phyloP scores from a whole-genome alignment of 2,797 vertebrate genomes.

The Vireo griseus region DNA sequence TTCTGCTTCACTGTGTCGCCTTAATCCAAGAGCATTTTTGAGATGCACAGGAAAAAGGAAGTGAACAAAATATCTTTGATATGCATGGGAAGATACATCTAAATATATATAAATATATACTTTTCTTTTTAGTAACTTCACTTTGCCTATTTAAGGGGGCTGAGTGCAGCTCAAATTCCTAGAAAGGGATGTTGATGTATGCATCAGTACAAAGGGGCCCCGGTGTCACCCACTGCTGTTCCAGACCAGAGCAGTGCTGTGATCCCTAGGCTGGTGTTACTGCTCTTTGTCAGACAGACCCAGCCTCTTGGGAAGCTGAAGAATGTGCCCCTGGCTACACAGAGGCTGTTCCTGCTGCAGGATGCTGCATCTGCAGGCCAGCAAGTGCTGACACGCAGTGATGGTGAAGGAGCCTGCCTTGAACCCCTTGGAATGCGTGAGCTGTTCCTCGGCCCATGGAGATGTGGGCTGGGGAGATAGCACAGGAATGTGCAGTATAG shows the following conservation, averaged over 20 bases:
- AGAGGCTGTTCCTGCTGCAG: neutral
- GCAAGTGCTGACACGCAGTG: neutral
- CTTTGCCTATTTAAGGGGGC: neutral
- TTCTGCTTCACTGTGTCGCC: neutral
- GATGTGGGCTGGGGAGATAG: neutral
- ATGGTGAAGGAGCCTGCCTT: neutral
- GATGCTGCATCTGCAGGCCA: neutral
- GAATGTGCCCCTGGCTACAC: neutral
- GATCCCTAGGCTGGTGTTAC: neutral
- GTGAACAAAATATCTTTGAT: neutral
- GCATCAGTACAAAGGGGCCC: neutral
- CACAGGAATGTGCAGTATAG: neutral
- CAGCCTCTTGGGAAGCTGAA: neutral
- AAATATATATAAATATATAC: neutral
- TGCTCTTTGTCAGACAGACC: neutral
- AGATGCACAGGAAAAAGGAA: neutral
- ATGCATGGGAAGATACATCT: neutral
- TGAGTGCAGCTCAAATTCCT: neutral
- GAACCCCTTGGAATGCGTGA: constrained; percentile 37
- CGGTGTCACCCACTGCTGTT: fast-evolving
- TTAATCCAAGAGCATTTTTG: neutral
- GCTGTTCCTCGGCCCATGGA: neutral
- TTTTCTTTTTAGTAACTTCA: neutral
- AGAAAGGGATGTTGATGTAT: neutral
- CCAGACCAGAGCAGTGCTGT: neutral